Conservation (phyloP, 2,797 vertebrate genomes). For the Phrynocephalus guinanensis region DNA sequence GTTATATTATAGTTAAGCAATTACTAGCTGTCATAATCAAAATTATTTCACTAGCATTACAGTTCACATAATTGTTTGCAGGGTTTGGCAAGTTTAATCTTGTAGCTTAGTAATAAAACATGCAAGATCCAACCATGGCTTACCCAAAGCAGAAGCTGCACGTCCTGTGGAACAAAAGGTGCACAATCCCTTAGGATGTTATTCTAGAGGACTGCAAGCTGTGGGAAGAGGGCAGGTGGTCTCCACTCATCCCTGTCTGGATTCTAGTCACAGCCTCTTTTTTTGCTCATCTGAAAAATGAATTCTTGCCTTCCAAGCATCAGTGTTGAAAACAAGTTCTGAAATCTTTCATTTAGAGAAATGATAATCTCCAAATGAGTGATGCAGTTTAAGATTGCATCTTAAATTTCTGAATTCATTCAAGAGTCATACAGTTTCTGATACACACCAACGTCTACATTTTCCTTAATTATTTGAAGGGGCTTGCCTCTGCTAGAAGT, state of each 20-base stretch:
- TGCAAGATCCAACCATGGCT: neutral
- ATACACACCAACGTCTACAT: constrained; percentile 20
- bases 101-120: neutral
- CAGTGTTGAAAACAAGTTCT: constrained; percentile 31
- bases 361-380: constrained; percentile 7
- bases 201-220: neutral
- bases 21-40: too few relatives aligned
- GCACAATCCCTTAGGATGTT: neutral
- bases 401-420: constrained; percentile 46
- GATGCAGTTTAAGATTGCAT: neutral
- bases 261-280: neutral
- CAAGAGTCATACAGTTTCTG: constrained; percentile 31
- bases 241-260: neutral
- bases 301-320: neutral
- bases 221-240: neutral
- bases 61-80: neutral
- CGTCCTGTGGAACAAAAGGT: neutral
- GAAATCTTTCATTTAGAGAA: neutral
- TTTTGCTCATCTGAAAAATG: neutral
- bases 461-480: constrained; percentile 28
- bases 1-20: fast-evolving
- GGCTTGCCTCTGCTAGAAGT: constrained; percentile 47
- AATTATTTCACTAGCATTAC: neutral
- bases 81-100: constrained; percentile 8
- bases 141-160: neutral